Conservation (phyloP, 2,888 invertebrate genomes). For the Ectropis crepuscularia region DNA sequence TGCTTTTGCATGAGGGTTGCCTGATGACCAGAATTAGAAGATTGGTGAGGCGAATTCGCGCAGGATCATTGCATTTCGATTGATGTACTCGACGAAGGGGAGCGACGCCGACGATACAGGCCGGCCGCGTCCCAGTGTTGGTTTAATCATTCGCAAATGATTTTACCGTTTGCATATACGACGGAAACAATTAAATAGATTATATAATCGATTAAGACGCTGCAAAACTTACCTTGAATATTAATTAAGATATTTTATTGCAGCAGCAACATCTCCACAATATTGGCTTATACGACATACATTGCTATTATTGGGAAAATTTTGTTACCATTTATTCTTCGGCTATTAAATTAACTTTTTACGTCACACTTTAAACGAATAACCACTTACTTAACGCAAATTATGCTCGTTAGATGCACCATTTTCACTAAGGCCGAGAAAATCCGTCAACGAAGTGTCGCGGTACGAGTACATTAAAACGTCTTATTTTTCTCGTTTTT, state of each 20-base stretch:
- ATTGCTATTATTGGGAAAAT: too few relatives aligned
- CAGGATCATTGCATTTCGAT: constrained; percentile 52
- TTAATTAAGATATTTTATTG: constrained; percentile 6
- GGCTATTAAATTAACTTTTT: too few relatives aligned
- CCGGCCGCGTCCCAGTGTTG: too few relatives aligned
- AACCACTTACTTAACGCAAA: constrained; percentile 55
- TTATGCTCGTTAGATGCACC: constrained; percentile 54
- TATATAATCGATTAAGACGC: background rate
- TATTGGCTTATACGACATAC: constrained; percentile 3
- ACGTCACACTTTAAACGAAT: background rate
- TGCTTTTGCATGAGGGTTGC: constrained; percentile 53
- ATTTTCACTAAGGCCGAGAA: constrained; percentile 40
- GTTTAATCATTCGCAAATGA: background rate
- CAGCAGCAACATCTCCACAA: background rate
- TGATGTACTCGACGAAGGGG: constrained; percentile 35
- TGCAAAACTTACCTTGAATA: constrained; percentile 20
- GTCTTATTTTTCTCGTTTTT: background rate
- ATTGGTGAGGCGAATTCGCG: constrained; percentile 54
- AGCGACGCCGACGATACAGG: constrained; percentile 1
- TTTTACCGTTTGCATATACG: background rate
- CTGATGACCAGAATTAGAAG: constrained; percentile 65
- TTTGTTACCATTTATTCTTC: too few relatives aligned
- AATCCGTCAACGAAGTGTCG: constrained; percentile 16
- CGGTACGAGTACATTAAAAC: constrained; percentile 1
- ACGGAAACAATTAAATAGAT: constrained; percentile 8